Evolutionary conservation across 1,140 invertebrate genomes (phyloP).

Genomic region (Anastatus disparis): DNA sequence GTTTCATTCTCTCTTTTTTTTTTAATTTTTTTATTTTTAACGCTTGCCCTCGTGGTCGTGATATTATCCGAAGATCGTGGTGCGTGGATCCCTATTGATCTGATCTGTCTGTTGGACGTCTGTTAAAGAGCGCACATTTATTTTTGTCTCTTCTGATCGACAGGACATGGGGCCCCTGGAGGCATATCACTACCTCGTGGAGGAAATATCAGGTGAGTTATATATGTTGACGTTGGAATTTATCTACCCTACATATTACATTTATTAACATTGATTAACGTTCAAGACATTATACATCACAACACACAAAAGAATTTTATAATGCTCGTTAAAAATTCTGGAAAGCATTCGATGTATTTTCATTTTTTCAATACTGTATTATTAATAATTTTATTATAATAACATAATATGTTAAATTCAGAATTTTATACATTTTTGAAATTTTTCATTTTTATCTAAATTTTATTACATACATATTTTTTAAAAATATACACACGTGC

Average conservation of each 20-base stretch:
- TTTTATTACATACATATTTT: too few relatives aligned
- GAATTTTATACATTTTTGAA: too few relatives aligned
- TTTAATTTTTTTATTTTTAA: background rate
- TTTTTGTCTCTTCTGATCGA: slow-evolving; percentile 2
- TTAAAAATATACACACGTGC: too few relatives aligned
- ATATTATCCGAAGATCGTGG: too few relatives aligned
- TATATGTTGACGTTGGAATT: background rate
- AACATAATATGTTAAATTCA: too few relatives aligned
- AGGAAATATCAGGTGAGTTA: slow-evolving; percentile 57
- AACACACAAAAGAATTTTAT: too few relatives aligned
- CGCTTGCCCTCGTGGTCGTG: background rate
- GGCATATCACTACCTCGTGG: slow-evolving; percentile 55
- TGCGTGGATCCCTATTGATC: background rate
- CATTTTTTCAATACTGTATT: too few relatives aligned
- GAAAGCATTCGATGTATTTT: too few relatives aligned
- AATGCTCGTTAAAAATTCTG: too few relatives aligned
- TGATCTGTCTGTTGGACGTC: background rate
- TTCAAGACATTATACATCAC: background rate
- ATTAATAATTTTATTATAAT: too few relatives aligned
- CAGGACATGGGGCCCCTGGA: slow-evolving; percentile 53
- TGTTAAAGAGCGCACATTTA: slow-evolving; percentile 21
- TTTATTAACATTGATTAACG: slow-evolving; percentile 4
- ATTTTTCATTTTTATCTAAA: too few relatives aligned
- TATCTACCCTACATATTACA: background rate
- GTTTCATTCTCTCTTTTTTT: background rate